A percentile compares a stretch with the other conserved stretches of the same genome.
Conservation (phyloP, 2,888 invertebrate genomes). For the Sepiola atlantica region DNA sequence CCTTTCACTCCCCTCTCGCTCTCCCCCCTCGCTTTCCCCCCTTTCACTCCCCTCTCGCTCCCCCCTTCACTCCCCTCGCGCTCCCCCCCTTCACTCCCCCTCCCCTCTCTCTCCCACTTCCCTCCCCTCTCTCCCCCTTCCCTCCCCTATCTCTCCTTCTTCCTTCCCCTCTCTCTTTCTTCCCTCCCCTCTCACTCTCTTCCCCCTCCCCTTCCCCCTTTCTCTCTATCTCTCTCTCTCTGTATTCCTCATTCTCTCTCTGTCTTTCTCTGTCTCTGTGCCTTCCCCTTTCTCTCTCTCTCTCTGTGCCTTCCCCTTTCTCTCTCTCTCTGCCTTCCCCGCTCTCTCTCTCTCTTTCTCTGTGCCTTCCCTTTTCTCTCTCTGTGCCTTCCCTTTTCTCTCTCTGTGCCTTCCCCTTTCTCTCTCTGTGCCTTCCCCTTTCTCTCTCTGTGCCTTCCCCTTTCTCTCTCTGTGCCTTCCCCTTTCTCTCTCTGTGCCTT, state of each 20-base stretch:
- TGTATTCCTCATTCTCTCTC: too few species aligned
- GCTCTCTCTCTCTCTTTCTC: background rate
- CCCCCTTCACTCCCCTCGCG: conserved; percentile 50
- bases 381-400: too few species aligned
- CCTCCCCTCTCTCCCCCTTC: background rate
- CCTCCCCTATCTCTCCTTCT: background rate
- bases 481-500: too few species aligned
- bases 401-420: too few species aligned
- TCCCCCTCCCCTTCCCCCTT: background rate
- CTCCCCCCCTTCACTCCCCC: conserved; percentile 52
- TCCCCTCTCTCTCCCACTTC: background rate
- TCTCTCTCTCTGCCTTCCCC: background rate
- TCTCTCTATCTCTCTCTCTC: background rate
- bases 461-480: too few species aligned
- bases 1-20: background rate
- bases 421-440: too few species aligned
- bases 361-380: background rate
- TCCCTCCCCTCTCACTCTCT: background rate
- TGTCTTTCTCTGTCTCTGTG: too few species aligned
- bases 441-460: too few species aligned
- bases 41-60: background rate
- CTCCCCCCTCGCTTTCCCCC: conserved; percentile 48
- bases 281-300: too few species aligned
- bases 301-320: too few species aligned
- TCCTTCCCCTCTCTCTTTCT: too few species aligned